These are phyloP conservation scores for Aurelia coerulea DNA, from an alignment of 30 jellyfish, hydroid and myxozoan genomes.

Conservation along the genomic window DNA sequence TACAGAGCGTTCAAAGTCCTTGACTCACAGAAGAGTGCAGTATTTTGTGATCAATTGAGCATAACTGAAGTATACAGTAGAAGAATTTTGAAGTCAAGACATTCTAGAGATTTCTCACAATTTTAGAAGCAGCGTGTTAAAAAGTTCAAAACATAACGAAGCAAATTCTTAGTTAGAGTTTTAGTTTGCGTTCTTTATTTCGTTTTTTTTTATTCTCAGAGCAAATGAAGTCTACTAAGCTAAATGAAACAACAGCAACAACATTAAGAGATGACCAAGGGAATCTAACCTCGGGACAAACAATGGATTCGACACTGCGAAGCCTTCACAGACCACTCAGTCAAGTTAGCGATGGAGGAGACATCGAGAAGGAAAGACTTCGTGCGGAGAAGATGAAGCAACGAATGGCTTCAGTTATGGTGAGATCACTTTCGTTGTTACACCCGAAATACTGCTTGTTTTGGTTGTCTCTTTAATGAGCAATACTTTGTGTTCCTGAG, in stretches of 20 bases:
- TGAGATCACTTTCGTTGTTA: not conserved
- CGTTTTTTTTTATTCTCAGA: not conserved
- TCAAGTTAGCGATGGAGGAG: not conserved
- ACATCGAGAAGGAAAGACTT: slow-evolving; percentile 12
- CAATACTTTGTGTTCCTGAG: no score
- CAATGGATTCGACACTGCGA: slow-evolving; percentile 19
- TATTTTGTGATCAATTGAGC: no score
- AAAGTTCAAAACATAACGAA: not conserved
- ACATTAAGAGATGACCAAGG: not conserved
- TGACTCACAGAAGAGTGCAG: no score
- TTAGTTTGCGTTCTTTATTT: not conserved
- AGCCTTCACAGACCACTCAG: slow-evolving; percentile 21
- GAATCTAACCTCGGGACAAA: slow-evolving; percentile 14
- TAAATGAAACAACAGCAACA: not conserved
- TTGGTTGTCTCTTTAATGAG: no score
- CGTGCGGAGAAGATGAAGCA: slow-evolving; percentile 32
- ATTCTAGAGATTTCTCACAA: no score
- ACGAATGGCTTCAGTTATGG: slow-evolving; percentile 36
- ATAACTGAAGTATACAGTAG: no score
- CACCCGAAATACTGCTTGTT: not conserved
- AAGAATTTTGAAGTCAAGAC: no score
- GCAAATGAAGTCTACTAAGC: slow-evolving; percentile 44
- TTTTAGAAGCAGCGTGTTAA: no score
- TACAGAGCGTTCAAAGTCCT: no score
- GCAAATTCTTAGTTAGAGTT: not conserved